Evolutionary conservation across 2,797 vertebrate genomes (phyloP).

Genomic region (Dicrostonyx torquatus): DNA sequence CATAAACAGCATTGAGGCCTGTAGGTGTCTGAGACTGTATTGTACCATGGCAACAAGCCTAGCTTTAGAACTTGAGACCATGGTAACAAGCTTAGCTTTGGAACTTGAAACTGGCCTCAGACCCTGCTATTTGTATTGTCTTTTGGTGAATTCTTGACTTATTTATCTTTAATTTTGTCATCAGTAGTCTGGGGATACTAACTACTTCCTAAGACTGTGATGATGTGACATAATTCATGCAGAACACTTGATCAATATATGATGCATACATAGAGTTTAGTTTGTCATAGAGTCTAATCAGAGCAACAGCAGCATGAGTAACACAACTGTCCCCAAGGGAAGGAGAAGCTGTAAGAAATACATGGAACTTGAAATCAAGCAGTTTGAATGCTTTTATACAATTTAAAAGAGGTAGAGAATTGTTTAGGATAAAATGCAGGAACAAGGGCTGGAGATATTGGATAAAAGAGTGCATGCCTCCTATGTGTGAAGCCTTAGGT

Average conservation of each 20-base stretch:
- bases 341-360: slow-evolving; percentile 43
- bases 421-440: background rate
- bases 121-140: background rate
- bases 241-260: background rate
- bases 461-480: background rate
- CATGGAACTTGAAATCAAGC: background rate
- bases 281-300: slow-evolving; percentile 8
- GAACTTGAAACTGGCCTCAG: background rate
- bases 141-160: background rate
- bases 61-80: background rate
- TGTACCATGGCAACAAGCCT: background rate
- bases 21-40: background rate
- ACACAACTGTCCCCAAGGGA: background rate
- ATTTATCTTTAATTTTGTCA: slow-evolving; percentile 11
- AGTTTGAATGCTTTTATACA: background rate
- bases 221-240: slow-evolving; percentile 26
- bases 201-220: background rate
- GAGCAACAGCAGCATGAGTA: background rate
- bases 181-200: background rate
- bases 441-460: background rate
- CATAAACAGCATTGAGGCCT: background rate
- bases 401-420: slow-evolving; percentile 11
- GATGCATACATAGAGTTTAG: slow-evolving; percentile 5
- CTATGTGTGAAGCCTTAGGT: background rate
- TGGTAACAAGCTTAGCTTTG: slow-evolving; percentile 1